Evolutionary conservation across 2,888 invertebrate species (phyloP).

Genomic region (Chrysopilus asiliformis): DNA sequence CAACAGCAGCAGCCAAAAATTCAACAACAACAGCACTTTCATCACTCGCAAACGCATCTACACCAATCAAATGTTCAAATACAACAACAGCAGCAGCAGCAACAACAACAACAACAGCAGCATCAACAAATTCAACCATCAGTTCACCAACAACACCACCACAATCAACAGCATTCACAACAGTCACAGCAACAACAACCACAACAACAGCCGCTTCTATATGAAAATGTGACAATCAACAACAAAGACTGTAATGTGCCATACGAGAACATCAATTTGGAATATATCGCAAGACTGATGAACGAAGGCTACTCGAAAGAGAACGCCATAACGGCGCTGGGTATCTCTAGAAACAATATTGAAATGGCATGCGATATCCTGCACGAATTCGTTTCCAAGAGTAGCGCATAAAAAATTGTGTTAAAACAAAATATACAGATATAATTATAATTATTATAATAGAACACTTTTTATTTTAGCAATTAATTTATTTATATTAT

Average conservation of each 20-base stretch:
- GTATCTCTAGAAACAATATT: conserved; percentile 84
- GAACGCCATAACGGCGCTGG: conserved; percentile 79
- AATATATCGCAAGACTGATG: conserved; percentile 77
- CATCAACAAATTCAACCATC: too few species aligned
- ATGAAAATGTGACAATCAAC: conserved; percentile 38
- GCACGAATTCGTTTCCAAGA: conserved; percentile 72
- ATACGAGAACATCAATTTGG: conserved; percentile 83
- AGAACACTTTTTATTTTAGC: too few species aligned
- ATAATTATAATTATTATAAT: too few species aligned
- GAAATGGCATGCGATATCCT: conserved; percentile 93
- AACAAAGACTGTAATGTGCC: conserved; percentile 42
- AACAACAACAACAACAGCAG: conserved; percentile 16
- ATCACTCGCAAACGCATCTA: conserved; percentile 14
- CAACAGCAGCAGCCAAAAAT: conserved; percentile 13
- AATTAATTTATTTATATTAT: too few species aligned
- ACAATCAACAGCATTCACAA: not conserved
- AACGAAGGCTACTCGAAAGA: conserved; percentile 84
- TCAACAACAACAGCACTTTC: conserved; percentile 11
- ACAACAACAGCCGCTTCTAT: conserved; percentile 24
- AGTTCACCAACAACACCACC: conserved; percentile 5
- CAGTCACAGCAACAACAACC: conserved; percentile 1
- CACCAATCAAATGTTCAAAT: too few species aligned
- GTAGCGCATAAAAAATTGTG: conserved; percentile 24
- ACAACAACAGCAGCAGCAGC: conserved; percentile 1
- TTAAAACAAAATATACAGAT: too few species aligned